These are phyloP conservation scores for Petromus typicus DNA, from an alignment of 2,113 vertebrate species.

Conservation along the genomic window DNA sequence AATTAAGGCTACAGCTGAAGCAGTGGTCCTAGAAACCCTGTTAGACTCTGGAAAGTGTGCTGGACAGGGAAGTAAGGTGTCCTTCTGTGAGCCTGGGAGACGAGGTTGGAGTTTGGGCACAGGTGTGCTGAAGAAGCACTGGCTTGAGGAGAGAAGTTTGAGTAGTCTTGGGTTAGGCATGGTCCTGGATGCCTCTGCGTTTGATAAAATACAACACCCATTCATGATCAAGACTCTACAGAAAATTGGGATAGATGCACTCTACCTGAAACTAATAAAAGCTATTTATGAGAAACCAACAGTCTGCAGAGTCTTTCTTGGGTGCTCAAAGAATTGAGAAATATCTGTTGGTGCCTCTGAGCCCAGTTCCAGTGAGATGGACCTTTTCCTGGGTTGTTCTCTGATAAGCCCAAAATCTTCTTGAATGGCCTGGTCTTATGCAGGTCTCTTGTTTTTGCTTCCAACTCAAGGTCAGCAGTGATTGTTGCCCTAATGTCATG, in stretches of 20 bases:
- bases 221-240: no score
- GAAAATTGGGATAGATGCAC: no score
- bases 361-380: not conserved
- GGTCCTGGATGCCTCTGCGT: not conserved
- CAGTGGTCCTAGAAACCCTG: not conserved
- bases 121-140: not conserved
- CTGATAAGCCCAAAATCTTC: not conserved
- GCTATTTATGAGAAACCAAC: no score
- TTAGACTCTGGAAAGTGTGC: not conserved
- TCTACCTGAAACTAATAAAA: no score
- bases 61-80: not conserved
- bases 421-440: not conserved
- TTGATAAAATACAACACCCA: no score
- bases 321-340: not conserved
- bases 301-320: not conserved
- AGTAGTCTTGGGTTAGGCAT: not conserved
- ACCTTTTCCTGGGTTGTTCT: not conserved
- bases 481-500: not conserved
- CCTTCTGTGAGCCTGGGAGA: not conserved
- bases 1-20: not conserved
- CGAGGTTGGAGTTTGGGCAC: not conserved
- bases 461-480: not conserved
- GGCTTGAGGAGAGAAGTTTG: not conserved
- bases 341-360: not conserved
- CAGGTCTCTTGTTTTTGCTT: not conserved